Base-by-base conservation (phyloP, 2,888 invertebrate species). In the Hybos culiciformis region DNA sequence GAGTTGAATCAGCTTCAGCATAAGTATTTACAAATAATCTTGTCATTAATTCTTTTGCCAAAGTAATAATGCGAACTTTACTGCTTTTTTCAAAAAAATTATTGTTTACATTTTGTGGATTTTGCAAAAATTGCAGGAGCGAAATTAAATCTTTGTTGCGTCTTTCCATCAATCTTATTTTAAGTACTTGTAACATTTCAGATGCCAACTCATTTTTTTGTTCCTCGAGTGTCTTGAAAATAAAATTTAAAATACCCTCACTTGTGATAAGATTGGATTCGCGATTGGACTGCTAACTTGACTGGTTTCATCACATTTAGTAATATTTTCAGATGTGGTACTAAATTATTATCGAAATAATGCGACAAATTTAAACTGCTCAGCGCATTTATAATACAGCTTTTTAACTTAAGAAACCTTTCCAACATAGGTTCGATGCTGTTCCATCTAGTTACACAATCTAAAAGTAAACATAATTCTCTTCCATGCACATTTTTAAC, bases 231-330 rank as follows among this genome's bases (percentile, higher is more conserved):
- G 39, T 32, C 1, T 39, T 21, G 20, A 39, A 39, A 31, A 39
- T 29, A 20, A 39, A 39, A 15, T 19, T 39, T 32, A 39, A 41
- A 41, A 41, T 41, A 19, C 34, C 21, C 8, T 41, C 41, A 34
- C 41, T 41, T 19, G 34, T n/a, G 2, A 21, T 32, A 15, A 39
- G 9, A 32, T 39, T 39, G 20, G 20, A 8, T 18, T 39, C 21
- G 8, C 20, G 39, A 15, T 23, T 39, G 33, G 9, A 40, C 40
- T 12, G 34, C 34, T 24, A 41, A 34, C 14, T 41, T 33, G 5
- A 41, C 24, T 17, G 18, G 33, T 34, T 41, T 33, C 18, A 41
- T 34, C 24, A 34, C 41, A 17, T 41, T 41, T 18, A 14, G n/a
- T 20, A 39, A 31, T n/a, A 20, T 32, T 11, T 39, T 21, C n/a